Conservation (phyloP, 2,797 vertebrate species). For the Vipera ursinii region DNA sequence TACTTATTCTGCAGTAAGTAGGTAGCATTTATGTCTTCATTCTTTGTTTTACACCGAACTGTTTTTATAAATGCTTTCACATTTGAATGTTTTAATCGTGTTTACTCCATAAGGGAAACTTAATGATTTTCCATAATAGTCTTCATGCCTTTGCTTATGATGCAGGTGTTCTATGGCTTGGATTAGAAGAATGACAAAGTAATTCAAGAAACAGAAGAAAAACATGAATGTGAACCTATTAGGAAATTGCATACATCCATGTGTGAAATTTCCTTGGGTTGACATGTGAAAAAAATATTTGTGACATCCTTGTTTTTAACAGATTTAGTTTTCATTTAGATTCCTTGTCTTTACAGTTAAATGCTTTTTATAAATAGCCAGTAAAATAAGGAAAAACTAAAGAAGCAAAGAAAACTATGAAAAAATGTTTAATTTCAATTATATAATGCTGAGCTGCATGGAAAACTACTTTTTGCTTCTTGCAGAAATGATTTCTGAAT, state of each 20-base stretch:
- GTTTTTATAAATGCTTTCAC: not conserved
- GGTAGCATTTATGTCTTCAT: not conserved
- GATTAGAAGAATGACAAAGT: constrained; percentile 9
- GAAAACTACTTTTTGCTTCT: constrained; percentile 26
- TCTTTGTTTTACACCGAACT: accelerated
- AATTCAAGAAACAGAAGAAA: constrained; percentile 18
- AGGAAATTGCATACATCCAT: not conserved
- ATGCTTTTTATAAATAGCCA: not conserved
- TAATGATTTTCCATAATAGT: accelerated
- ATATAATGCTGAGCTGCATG: not conserved
- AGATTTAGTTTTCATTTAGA: constrained; percentile 22
- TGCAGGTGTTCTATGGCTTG: constrained; percentile 15
- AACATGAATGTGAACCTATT: not conserved
- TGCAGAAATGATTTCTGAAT: constrained; percentile 59
- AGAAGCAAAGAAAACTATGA: not conserved
- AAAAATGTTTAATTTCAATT: not conserved
- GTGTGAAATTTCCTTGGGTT: constrained; percentile 39
- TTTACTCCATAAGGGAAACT: not conserved
- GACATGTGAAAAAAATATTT: not conserved
- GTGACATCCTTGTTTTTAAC: constrained; percentile 18
- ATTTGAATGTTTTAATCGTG: not conserved
- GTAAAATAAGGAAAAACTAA: constrained; percentile 28
- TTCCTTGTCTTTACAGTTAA: constrained; percentile 23
- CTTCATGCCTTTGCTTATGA: accelerated
- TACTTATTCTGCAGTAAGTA: not conserved